These are phyloP conservation scores for Leptocoma aspasia DNA, from an alignment of 2,113 vertebrate species.

Conservation along the genomic window DNA sequence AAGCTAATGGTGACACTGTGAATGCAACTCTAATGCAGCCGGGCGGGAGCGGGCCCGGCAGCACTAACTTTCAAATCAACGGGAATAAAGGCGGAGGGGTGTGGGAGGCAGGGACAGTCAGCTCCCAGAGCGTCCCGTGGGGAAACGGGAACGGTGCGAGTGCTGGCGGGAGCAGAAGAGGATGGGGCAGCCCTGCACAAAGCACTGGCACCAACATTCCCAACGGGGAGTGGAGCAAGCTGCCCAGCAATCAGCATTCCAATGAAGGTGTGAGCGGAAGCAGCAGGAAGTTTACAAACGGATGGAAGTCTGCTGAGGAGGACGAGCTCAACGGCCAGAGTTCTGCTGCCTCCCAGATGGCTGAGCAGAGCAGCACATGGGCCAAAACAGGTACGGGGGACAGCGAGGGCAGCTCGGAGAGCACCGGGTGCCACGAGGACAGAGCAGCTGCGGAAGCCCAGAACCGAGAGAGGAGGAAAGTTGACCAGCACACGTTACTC, in stretches of 20 bases:
- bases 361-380: conserved; percentile 76
- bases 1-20: conserved; percentile 95
- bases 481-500: conserved; percentile 74
- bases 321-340: conserved; percentile 77
- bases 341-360: conserved; percentile 57
- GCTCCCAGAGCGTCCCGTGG: conserved; percentile 81
- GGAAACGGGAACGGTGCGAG: conserved; percentile 70
- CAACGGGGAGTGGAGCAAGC: conserved; percentile 86
- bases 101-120: conserved; percentile 84
- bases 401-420: conserved; percentile 86
- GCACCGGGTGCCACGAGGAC: conserved; percentile 83
- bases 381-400: conserved; percentile 78
- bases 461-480: conserved; percentile 77
- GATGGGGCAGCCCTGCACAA: conserved; percentile 82
- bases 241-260: conserved; percentile 85
- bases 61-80: conserved; percentile 85
- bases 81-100: conserved; percentile 79
- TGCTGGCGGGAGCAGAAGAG: conserved; percentile 79
- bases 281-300: conserved; percentile 86
- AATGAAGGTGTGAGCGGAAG: conserved; percentile 71
- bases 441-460: conserved; percentile 71
- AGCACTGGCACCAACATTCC: conserved; percentile 78
- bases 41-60: conserved; percentile 78
- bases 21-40: conserved; percentile 93
- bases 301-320: conserved; percentile 92